Evolutionary conservation across 2,113 vertebrate genomes (phyloP).

Genomic region (Coptodon bakossiorum): DNA sequence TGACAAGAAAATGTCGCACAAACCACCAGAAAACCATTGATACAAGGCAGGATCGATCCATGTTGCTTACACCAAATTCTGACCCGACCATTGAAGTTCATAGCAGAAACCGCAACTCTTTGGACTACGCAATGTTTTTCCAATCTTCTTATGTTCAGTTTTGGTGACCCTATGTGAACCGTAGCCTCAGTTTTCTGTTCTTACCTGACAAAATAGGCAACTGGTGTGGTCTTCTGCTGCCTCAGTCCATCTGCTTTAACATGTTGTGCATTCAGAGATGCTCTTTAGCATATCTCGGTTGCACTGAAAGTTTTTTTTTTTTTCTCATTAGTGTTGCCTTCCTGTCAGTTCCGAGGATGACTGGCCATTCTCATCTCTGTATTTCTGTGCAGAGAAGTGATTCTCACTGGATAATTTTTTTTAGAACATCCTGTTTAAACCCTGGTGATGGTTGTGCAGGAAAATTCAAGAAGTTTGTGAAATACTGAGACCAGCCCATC

Average conservation of each 20-base stretch:
- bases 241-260: neutral
- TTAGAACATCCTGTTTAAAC: neutral
- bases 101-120: neutral
- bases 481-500: neutral
- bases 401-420: neutral
- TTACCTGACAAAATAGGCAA: neutral
- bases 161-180: neutral
- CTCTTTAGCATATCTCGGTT: neutral
- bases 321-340: neutral
- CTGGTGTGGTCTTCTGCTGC: neutral
- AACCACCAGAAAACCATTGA: neutral
- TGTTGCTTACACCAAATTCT: neutral
- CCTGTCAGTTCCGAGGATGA: fast-evolving
- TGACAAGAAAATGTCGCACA: neutral
- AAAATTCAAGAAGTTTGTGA: neutral
- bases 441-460: neutral
- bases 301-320: neutral
- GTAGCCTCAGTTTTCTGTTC: neutral
- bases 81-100: neutral
- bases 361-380: neutral
- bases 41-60: neutral
- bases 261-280: neutral
- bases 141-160: neutral
- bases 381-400: neutral
- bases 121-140: neutral